Conservation (phyloP, 2,113 vertebrate genomes). For the Mormyrus iriodes region DNA sequence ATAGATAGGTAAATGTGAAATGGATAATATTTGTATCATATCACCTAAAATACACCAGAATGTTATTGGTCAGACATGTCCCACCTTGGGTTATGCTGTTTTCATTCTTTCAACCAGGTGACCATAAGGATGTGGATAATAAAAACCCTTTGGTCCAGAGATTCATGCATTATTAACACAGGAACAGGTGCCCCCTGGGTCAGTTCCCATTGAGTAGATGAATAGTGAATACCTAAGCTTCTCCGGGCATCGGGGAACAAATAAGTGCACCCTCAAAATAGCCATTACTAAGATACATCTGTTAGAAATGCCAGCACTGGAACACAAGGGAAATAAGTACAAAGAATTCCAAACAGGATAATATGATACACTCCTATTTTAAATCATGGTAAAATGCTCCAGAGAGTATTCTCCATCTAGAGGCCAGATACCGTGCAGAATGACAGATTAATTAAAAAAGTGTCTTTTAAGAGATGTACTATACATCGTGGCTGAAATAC, state of each 20-base stretch:
- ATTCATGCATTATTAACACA: background rate
- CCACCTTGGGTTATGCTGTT: background rate
- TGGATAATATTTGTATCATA: background rate
- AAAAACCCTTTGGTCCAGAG: background rate
- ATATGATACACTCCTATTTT: conserved; percentile 19
- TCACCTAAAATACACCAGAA: background rate
- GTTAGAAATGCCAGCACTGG: conserved; percentile 6
- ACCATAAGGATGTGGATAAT: background rate
- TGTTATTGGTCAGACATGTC: background rate
- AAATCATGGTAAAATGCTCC: conserved; percentile 14
- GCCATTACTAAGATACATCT: conserved; percentile 16
- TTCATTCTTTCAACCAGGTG: background rate
- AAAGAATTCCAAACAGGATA: conserved; percentile 17
- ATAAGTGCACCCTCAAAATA: conserved; percentile 15
- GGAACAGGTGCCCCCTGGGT: conserved; percentile 5
- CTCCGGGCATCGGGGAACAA: conserved; percentile 3
- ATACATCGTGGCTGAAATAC: background rate
- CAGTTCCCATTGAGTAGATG: conserved; percentile 13
- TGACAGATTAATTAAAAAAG: conserved; percentile 20
- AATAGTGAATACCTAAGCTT: conserved; percentile 15
- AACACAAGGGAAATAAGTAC: conserved; percentile 20
- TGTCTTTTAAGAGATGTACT: background rate
- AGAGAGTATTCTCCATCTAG: conserved; percentile 10
- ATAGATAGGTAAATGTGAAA: background rate
- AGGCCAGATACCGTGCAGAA: background rate